Evolutionary conservation across 2,888 invertebrate genomes (phyloP).

Genomic region (Perithous albicinctus): DNA sequence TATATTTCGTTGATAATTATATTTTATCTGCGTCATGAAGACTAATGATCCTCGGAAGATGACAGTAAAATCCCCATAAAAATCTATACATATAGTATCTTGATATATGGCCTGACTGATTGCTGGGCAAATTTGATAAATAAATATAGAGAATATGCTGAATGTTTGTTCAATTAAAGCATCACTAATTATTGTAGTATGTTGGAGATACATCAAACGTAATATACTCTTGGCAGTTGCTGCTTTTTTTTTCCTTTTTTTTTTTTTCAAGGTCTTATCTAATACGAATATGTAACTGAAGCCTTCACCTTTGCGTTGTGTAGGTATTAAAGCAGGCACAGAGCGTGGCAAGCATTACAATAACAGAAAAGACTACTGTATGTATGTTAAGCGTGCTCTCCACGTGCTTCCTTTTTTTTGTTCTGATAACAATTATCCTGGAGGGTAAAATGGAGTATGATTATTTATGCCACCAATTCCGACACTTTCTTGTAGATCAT

Average conservation of each 20-base stretch:
- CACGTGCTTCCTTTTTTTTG: too few relatives aligned
- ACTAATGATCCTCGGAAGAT: neutral
- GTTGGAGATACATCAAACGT: neutral
- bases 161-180: neutral
- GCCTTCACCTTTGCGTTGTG: conserved; percentile 47
- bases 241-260: conserved; percentile 14
- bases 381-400: neutral
- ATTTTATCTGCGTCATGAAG: neutral
- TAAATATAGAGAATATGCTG: neutral
- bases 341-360: neutral
- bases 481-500: too few relatives aligned
- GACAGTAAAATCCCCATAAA: neutral
- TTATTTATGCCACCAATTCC: neutral
- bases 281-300: conserved; percentile 39
- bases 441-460: too few relatives aligned
- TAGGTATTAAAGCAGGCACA: conserved; percentile 11
- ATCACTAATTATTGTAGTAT: conserved; percentile 28
- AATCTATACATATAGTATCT: neutral
- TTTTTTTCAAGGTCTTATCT: conserved; percentile 35
- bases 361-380: neutral
- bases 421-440: too few relatives aligned
- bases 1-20: too few relatives aligned
- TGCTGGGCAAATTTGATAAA: neutral
- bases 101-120: neutral
- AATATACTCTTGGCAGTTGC: neutral